Evolutionary conservation across 2,113 vertebrate genomes (phyloP), one percentile per base, ranked within the genome.

Genomic region (Sinocyclocheilus rhinocerous): DNA sequence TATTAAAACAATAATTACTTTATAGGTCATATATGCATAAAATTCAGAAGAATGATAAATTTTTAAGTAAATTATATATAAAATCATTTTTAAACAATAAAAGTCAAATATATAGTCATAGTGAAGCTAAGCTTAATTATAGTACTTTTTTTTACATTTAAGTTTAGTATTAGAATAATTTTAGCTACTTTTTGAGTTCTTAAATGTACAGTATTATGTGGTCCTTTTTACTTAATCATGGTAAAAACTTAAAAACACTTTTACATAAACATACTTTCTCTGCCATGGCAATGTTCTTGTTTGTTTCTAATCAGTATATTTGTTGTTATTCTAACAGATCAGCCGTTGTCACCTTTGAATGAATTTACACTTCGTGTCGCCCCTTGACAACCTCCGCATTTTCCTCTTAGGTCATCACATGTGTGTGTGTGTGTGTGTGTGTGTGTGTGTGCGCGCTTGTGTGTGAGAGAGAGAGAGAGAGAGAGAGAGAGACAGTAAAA

Each of bases 331-430:
- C 15, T 61, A 63, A 24, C 39, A 82, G 42, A 82, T 65, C 22
- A 1, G 59, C 22, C 39, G 12, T 67, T 24, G 29, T 84, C 82
- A 73, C 69, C 50, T 73, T 16, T 59, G 6, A 83, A 36, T 26
- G 0, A 69, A 70, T 70, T 59, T 55, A 42, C 33, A 73, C 48
- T 33, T 84, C 5, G 20, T 63, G 33, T 77, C 50, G 15, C 82
- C 75, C 63, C 50, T 72, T 52, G 16, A 45, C 75, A 45, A 42
- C 70, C 75, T 69, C 76, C 29, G 6, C 11, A 65, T 55, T 83
- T 85, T 72, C 50, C 67, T 75, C 84, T 63, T 22, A 77, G 67
- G 75, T 75, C 59, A 26, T 36, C 48, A 69, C 18, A 11, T 22
- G 15, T 24, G 1, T 48, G 12, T 76, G 72, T 48, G 70, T 24